Evolutionary conservation across 2,113 vertebrate species (phyloP), one percentile per base, ranked within the genome.

Genomic region (Haemorhous mexicanus): DNA sequence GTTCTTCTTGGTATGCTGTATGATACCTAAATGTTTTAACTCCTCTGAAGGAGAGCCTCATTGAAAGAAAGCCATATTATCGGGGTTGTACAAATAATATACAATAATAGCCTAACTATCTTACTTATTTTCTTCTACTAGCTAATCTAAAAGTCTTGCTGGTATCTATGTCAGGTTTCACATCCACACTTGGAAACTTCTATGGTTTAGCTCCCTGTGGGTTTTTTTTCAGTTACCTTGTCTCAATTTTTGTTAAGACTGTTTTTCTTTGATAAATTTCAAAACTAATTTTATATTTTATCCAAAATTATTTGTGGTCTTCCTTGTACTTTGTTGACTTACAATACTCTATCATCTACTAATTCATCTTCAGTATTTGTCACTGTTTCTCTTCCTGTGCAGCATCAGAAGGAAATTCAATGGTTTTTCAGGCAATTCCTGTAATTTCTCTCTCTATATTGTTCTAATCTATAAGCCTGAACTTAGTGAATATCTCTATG

Each of bases 401-500:
- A 74, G 10, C 15, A 46, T 63, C 28, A 67, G 33, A 91, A 83
- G 9, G 8, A 24, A 77, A 66, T 62, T 76, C 26, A 87, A 10
- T 55, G 21, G 4, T 33, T 93, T 16, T 70, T 86, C 55, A 89
- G 55, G 16, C 22, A 84, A 44, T 32, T 84, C 32, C 13, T 84
- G 30, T 49, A 55, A 28, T 58, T 87, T 76, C 83, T 76, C 83
- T 76, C 24, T 52, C 41, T 73, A 52, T 68, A 88, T 68, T 90
- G 32, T 69, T 90, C 22, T 87, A 59, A 82, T 91, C 37, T 68
- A 11, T 87, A 90, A 89, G 6, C 5, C 30, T 76, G 52, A 85
- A 70, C 4, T 88, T 59, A 56, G 53, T 47, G 58, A 88, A 47
- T 88, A 66, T 94, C 87, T 87, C 93, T 95, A 91, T 94, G 95